Evolutionary conservation across 2,888 invertebrate species (phyloP).

Genomic region (Clanis bilineata): DNA sequence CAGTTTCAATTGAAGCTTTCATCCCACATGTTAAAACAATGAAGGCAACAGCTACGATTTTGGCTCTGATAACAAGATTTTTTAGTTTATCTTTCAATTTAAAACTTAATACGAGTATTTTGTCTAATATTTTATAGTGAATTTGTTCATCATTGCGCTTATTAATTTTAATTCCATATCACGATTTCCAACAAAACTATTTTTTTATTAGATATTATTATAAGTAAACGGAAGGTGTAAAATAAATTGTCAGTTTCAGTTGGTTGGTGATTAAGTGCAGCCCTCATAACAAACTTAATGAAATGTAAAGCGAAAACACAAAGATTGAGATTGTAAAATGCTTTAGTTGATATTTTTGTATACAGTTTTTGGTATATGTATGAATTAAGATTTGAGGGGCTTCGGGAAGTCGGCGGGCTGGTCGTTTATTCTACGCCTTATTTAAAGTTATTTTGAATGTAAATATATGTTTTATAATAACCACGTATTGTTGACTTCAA

Average conservation of each 20-base stretch:
- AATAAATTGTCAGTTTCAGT: not conserved
- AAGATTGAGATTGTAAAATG: not conserved
- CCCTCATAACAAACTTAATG: too few species aligned
- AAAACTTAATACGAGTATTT: not conserved
- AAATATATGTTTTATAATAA: conserved; percentile 1
- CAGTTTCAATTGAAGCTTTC: too few species aligned
- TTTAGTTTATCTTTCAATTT: not conserved
- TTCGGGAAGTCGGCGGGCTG: not conserved
- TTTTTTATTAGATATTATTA: not conserved
- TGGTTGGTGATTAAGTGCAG: not conserved
- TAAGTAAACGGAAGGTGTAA: not conserved
- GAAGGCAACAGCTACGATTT: not conserved
- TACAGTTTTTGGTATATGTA: not conserved
- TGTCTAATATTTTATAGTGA: not conserved
- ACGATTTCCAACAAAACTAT: not conserved
- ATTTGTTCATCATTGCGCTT: not conserved
- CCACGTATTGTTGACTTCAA: conserved; percentile 17
- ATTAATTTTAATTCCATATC: not conserved
- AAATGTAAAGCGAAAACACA: not conserved
- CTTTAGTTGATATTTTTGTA: not conserved
- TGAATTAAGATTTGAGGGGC: not conserved
- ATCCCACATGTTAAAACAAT: too few species aligned
- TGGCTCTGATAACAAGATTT: not conserved
- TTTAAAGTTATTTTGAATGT: conserved; percentile 8
- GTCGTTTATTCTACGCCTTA: not conserved